Conservation (phyloP, 2,888 invertebrate species). For the Dryobota labecula region DNA sequence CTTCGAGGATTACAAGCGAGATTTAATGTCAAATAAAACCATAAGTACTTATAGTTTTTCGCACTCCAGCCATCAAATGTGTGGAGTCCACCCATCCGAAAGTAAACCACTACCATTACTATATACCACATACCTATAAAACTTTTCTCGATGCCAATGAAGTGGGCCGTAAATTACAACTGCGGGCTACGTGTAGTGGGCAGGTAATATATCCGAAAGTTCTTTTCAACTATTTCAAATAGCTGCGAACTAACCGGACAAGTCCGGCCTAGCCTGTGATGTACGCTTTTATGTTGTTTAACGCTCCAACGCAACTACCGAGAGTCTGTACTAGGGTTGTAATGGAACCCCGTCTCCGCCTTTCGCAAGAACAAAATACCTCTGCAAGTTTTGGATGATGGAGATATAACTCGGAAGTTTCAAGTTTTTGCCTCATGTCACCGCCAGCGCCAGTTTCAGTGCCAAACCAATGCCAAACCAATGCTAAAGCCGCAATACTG, state of each 20-base stretch:
- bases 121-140: slow-evolving; percentile 5
- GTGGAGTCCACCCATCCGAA: not conserved
- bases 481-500: no score
- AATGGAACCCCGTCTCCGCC: no score
- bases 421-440: no score
- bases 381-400: no score
- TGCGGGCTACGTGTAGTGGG: not conserved
- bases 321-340: not conserved
- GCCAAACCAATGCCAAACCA: no score
- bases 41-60: not conserved
- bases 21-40: no score
- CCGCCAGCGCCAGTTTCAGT: no score
- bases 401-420: no score
- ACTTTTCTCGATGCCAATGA: slow-evolving; percentile 10
- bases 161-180: slow-evolving; percentile 17
- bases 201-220: slow-evolving; percentile 17
- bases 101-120: not conserved
- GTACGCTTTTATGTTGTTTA: not conserved
- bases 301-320: no score
- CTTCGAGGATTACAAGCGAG: no score
- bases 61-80: not conserved
- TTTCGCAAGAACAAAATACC: no score
- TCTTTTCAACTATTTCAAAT: slow-evolving; percentile 25
- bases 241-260: not conserved
- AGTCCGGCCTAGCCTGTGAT: not conserved